Conservation (phyloP, 1,140 invertebrate genomes). For the Lithobius niger region DNA sequence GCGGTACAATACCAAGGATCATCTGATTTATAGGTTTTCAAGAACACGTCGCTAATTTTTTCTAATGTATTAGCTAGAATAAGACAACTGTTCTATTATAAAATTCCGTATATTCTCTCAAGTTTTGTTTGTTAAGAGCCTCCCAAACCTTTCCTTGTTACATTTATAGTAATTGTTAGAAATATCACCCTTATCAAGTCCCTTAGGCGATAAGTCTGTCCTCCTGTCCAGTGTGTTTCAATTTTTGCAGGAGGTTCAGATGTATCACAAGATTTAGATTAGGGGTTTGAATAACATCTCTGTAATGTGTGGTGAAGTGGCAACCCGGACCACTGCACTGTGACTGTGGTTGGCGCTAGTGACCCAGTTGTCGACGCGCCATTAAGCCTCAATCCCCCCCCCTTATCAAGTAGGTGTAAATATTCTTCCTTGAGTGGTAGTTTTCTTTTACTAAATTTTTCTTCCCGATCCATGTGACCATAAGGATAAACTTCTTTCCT, state of each 20-base stretch:
- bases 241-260: no score
- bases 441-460: slow-evolving; percentile 6
- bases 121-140: slow-evolving; percentile 13
- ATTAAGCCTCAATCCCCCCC: no score
- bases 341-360: no score
- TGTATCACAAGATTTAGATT: no score
- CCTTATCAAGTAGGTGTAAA: background rate
- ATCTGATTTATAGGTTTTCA: slow-evolving; percentile 20
- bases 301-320: no score
- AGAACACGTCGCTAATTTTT: slow-evolving; percentile 18
- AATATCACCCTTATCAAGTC: background rate
- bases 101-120: slow-evolving; percentile 14
- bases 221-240: no score
- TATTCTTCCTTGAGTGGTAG: background rate
- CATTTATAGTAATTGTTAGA: slow-evolving; percentile 12
- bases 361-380: no score
- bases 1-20: slow-evolving; percentile 18
- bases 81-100: slow-evolving; percentile 18
- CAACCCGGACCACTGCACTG: no score
- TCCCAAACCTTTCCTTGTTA: slow-evolving; percentile 11
- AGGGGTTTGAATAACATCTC: no score
- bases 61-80: slow-evolving; percentile 22
- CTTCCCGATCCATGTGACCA: slow-evolving; percentile 8
- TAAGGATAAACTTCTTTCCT: slow-evolving; percentile 4
- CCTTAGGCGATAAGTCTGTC: no score